These are phyloP conservation scores for Ophion costatus DNA, from an alignment of 2,888 invertebrate species.

Conservation along the genomic window DNA sequence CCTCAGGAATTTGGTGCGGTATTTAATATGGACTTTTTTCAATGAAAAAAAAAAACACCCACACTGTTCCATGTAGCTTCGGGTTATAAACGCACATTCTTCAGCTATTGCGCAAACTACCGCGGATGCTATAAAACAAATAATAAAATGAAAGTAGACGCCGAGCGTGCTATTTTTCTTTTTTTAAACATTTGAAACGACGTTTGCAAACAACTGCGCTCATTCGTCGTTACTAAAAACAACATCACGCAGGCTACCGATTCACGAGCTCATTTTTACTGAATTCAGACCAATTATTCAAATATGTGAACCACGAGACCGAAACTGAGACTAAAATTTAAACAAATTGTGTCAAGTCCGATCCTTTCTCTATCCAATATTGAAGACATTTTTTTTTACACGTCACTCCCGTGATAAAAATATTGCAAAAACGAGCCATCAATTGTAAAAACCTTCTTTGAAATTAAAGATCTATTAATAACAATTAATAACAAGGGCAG, in stretches of 20 bases:
- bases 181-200: not conserved
- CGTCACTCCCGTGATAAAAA: not conserved
- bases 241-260: not conserved
- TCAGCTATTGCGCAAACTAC: not conserved
- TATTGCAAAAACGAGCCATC: not conserved
- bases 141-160: not conserved
- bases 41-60: not conserved
- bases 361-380: not conserved
- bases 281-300: not conserved
- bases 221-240: not conserved
- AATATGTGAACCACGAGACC: not conserved
- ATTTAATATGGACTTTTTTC: not conserved
- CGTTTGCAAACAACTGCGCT: not conserved
- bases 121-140: not conserved
- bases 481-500: not conserved
- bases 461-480: conserved; percentile 28
- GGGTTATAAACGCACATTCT: not conserved
- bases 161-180: not conserved
- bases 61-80: not conserved
- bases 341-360: not conserved
- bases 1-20: not conserved
- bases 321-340: not conserved
- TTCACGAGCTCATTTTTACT: not conserved
- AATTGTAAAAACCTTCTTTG: not conserved
- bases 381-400: not conserved